phyloP scores from a whole-genome alignment of 1,140 invertebrate species.

The Lutraria rhynchaena region DNA sequence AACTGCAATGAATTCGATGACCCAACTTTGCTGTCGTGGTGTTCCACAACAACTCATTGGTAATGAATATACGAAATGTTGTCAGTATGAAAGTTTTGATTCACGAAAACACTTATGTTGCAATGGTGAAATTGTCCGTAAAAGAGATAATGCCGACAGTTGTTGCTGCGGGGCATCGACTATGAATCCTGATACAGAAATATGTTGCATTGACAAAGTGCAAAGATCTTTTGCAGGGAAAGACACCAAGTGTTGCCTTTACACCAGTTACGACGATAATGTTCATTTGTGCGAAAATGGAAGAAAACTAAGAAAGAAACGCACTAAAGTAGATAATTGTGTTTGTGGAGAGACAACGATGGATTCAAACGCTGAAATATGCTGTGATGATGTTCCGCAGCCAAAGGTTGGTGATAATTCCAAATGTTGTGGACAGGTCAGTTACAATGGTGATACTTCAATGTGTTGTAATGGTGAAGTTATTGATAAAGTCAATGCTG shows the following conservation, averaged over 20 bases:
- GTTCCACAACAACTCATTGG: conserved; percentile 16
- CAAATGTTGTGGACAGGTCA: conserved; percentile 24
- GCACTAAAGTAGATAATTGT: conserved; percentile 8
- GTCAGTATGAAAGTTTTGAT: conserved; percentile 23
- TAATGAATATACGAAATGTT: conserved; percentile 39
- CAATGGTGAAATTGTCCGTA: neutral
- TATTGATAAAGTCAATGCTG: neutral
- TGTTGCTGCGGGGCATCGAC: conserved; percentile 41
- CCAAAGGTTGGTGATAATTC: neutral
- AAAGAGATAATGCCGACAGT: conserved; percentile 13
- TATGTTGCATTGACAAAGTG: conserved; percentile 30
- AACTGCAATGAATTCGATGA: neutral
- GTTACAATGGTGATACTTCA: neutral
- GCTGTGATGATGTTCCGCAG: conserved; percentile 22
- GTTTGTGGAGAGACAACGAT: conserved; percentile 28
- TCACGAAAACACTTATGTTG: conserved; percentile 23
- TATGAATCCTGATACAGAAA: conserved; percentile 33
- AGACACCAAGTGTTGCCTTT: conserved; percentile 19
- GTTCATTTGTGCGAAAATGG: conserved; percentile 15
- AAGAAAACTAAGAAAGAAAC: conserved; percentile 3
- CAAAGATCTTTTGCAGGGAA: neutral
- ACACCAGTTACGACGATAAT: conserved; percentile 11
- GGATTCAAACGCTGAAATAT: conserved; percentile 28
- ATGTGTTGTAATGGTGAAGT: conserved; percentile 13
- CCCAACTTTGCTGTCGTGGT: conserved; percentile 21